Evolutionary conservation across 1,140 invertebrate genomes (phyloP).

Genomic region (Aleiodes sp.): DNA sequence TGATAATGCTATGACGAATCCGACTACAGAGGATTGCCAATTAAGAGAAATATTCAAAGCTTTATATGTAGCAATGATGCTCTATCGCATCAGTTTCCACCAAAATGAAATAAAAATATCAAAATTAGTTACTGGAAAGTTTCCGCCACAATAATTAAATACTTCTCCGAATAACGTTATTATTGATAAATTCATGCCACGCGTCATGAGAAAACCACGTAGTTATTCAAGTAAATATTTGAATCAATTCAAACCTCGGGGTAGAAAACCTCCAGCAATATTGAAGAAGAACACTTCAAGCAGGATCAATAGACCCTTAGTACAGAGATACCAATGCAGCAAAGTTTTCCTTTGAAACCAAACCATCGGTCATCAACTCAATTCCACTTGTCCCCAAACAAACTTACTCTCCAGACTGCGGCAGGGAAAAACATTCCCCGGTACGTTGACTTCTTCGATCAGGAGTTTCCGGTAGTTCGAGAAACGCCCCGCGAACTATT

Average conservation of each 20-base stretch:
- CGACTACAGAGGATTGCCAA: not conserved
- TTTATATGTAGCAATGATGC: too few species aligned
- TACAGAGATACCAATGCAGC: conserved; percentile 1
- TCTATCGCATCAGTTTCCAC: too few species aligned
- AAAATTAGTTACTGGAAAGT: too few species aligned
- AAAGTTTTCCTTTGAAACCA: conserved; percentile 17
- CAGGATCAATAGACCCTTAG: not conserved
- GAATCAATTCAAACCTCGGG: too few species aligned
- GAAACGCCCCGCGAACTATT: not conserved
- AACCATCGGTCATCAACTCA: conserved; percentile 33
- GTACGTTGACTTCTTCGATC: conserved; percentile 3
- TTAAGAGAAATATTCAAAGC: too few species aligned
- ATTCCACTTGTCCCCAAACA: conserved; percentile 30
- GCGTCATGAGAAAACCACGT: too few species aligned
- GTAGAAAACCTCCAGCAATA: not conserved
- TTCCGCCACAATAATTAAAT: too few species aligned
- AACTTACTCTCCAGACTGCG: conserved; percentile 19
- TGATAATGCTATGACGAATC: not conserved
- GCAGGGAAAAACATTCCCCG: not conserved
- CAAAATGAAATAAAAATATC: too few species aligned
- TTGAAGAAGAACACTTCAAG: not conserved
- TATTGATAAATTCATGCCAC: too few species aligned
- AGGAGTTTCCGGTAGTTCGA: conserved; percentile 13
- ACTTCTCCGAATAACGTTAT: too few species aligned
- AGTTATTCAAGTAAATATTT: too few species aligned